A percentile compares a stretch with the other conserved stretches of the same genome.
Conservation (phyloP, 2,113 vertebrate genomes). For the Phrynosoma blainvillii region DNA sequence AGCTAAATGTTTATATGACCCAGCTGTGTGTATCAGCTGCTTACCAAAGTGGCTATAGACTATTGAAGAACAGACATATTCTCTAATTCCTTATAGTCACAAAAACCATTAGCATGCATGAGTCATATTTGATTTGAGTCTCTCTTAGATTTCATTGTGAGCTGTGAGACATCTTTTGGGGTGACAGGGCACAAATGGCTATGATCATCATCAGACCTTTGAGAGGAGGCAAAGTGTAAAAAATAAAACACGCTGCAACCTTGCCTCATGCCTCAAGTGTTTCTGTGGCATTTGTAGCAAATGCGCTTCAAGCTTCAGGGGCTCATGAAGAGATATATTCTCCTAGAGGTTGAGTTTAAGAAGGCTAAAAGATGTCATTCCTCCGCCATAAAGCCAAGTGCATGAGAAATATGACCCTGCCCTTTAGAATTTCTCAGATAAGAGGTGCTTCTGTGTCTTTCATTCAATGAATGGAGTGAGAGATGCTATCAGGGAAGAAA, state of each 20-base stretch:
- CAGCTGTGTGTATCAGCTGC: background rate
- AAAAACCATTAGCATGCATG: background rate
- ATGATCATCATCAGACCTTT: background rate
- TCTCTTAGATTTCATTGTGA: too few species aligned
- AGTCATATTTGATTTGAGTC: background rate
- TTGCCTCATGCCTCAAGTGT: background rate
- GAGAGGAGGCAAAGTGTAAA: background rate
- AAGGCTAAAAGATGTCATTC: background rate
- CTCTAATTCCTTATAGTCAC: background rate
- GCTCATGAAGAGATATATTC: background rate
- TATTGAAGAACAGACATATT: too few species aligned
- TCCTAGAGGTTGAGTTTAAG: background rate
- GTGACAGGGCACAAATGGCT: background rate
- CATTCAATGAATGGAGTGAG: background rate
- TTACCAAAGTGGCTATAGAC: background rate
- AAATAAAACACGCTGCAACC: background rate
- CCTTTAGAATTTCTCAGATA: background rate
- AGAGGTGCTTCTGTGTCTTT: background rate
- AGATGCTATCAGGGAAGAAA: background rate
- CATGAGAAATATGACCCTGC: background rate
- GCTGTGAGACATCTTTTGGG: background rate
- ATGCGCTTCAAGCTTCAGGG: background rate
- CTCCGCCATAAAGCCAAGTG: background rate
- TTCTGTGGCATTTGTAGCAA: background rate
- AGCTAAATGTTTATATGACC: background rate